Evolutionary conservation across 2,888 invertebrate species (phyloP).

Genomic region (Cerceris ruficornis): DNA sequence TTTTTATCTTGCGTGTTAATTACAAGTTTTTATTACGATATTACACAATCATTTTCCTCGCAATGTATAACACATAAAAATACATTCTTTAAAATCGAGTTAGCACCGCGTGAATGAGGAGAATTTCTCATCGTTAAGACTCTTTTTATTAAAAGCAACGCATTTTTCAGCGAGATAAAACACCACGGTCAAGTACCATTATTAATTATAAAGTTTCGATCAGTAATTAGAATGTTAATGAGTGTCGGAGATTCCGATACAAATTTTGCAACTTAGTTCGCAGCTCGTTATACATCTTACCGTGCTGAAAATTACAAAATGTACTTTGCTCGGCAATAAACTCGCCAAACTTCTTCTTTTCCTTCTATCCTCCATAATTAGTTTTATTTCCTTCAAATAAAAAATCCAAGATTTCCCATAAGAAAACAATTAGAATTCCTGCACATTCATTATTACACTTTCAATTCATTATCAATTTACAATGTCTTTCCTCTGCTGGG

Average conservation of each 20-base stretch:
- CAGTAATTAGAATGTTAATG: constrained; percentile 19
- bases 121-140: background rate
- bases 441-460: too few relatives aligned
- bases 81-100: too few relatives aligned
- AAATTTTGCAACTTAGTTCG: constrained; percentile 9
- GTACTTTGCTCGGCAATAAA: constrained; percentile 14
- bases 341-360: background rate
- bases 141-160: constrained; percentile 1
- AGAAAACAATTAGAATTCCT: too few relatives aligned
- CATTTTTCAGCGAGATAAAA: constrained; percentile 6
- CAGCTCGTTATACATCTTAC: background rate
- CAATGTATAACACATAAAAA: too few relatives aligned
- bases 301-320: background rate
- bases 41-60: too few relatives aligned
- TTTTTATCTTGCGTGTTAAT: too few relatives aligned
- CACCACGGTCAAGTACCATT: constrained; percentile 2
- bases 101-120: too few relatives aligned
- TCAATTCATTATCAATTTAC: too few relatives aligned
- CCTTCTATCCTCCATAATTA: background rate
- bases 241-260: constrained; percentile 4
- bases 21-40: too few relatives aligned
- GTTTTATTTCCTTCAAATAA: too few relatives aligned
- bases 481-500: too few relatives aligned
- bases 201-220: constrained; percentile 28
- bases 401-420: too few relatives aligned